Conservation (phyloP, 2,797 vertebrate species). For the Acipenser ruthenus region DNA sequence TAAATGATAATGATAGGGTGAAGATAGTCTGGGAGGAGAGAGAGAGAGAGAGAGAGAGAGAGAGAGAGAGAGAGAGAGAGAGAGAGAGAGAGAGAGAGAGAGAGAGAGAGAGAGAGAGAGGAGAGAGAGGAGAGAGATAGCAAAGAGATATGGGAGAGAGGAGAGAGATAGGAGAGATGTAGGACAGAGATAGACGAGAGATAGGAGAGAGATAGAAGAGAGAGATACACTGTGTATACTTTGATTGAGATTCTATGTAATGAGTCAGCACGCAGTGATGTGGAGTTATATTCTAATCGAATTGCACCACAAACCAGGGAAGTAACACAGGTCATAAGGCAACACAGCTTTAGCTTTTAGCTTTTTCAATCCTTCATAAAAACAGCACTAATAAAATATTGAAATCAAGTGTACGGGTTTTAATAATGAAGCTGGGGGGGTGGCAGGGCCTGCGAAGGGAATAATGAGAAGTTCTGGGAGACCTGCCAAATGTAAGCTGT, state of each 20-base stretch:
- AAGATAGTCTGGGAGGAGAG: neutral
- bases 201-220: neutral
- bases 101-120: constrained; percentile 8
- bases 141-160: too few species aligned
- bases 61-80: too few species aligned
- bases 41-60: neutral
- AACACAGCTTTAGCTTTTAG: too few species aligned
- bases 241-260: too few species aligned
- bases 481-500: neutral
- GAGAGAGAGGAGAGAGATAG: constrained; percentile 17
- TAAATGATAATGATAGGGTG: too few species aligned
- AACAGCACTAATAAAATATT: too few species aligned
- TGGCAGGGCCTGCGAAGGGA: neutral
- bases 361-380: too few species aligned
- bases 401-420: too few species aligned
- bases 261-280: too few species aligned
- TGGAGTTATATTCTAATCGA: neutral
- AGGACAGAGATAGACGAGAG: constrained; percentile 5
- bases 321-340: constrained; percentile 46
- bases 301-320: constrained; percentile 44
- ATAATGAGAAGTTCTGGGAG: neutral
- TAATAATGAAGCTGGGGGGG: too few species aligned
- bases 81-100: neutral
- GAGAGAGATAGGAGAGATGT: constrained; percentile 12
- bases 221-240: neutral